Base-by-base conservation (phyloP, 2,797 vertebrate species). In the Distichodus sexfasciatus region DNA sequence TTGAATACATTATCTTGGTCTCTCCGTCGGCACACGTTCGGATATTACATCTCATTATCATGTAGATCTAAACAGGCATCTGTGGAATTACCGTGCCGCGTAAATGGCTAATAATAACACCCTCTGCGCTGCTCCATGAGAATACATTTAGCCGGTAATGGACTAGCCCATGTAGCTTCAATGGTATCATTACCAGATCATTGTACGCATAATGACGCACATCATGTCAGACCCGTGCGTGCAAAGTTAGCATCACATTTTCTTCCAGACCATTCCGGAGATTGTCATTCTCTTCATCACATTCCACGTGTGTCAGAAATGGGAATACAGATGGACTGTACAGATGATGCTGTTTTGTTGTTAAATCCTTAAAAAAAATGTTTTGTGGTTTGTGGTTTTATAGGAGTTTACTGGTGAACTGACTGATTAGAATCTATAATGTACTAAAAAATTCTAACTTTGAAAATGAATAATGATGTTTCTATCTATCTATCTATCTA, bases 131-230 rank as follows among this genome's bases (percentile, higher is more conserved):
- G 59, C 61, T 59, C 72, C 12, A 17, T 59, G 35, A 58, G 48
- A 57, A 69, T 69, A 57, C 41, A 29, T 31, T 29, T 60, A 47
- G 50, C 64, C 43, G 64, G 15, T 66, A 72, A 78, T 75, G 60
- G 64, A 72, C 54, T 66, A 60, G 65, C 67, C 65, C 61, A 46
- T 78, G 61, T 65, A 66, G 58, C 54, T 72, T 60, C 79, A 82
- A 81, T 79, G 63, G 68, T 66, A 68, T 69, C 67, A 67, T 82
- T 77, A 78, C 29, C 57, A 55, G 64, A 63, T 70, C 63, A 69
- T 69, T 72, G 55, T 58, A 64, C 67, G 74, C 76, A 77, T 79
- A 80, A 75, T 74, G 72, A 81, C 47, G 68, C 71, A 64, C 35
- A 44, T 51, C 59, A 69, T 78, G 75, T 57, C 44, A 41, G 74